phyloP scores from a whole-genome alignment of 2,797 vertebrate species.

The Melanotaenia nigrans region DNA sequence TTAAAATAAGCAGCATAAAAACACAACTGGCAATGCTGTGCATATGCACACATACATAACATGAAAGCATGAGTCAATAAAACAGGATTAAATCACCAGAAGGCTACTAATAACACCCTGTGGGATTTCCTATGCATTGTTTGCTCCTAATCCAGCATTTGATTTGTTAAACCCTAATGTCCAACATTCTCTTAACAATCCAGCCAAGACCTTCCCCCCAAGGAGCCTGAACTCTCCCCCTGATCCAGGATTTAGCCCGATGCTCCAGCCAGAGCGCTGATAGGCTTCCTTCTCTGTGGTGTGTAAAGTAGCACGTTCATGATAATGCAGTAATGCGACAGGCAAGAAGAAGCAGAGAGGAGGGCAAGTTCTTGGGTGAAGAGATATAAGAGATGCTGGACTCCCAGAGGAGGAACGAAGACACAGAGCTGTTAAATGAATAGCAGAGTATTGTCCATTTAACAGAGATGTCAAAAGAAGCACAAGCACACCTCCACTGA shows the following conservation, averaged over 20 bases:
- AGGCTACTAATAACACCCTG: conserved; percentile 37
- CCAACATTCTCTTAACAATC: conserved; percentile 47
- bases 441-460: conserved; percentile 60
- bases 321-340: conserved; percentile 48
- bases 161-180: conserved; percentile 63
- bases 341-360: conserved; percentile 24
- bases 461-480: conserved; percentile 55
- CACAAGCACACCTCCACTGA: conserved; percentile 40
- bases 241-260: conserved; percentile 59
- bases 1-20: conserved; percentile 16
- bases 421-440: conserved; percentile 57
- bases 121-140: conserved; percentile 44
- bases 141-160: conserved; percentile 61
- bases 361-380: conserved; percentile 23
- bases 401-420: conserved; percentile 42
- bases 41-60: not conserved
- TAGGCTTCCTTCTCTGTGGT: conserved; percentile 39
- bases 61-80: conserved; percentile 7
- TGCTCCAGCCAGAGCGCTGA: conserved; percentile 32
- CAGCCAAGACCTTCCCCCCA: conserved; percentile 52
- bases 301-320: conserved; percentile 54
- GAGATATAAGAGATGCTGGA: conserved; percentile 49
- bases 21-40: conserved; percentile 1
- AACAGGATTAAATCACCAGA: conserved; percentile 24
- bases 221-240: conserved; percentile 44